Conservation (phyloP, 2,888 invertebrate species). For the Anodontia alba region DNA sequence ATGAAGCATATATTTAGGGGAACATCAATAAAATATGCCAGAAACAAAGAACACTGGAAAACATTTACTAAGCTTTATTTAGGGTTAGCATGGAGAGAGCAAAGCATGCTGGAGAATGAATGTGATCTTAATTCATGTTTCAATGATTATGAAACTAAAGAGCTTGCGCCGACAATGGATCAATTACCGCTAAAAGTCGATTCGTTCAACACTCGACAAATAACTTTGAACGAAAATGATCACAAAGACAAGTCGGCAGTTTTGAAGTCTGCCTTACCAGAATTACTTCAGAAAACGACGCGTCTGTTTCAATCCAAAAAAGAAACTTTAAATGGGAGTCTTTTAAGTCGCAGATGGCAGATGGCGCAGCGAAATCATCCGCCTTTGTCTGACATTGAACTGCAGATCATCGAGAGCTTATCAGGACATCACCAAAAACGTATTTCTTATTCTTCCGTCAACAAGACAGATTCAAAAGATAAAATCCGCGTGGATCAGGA, state of each 20-base stretch:
- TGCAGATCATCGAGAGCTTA: constrained; percentile 6
- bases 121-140: not conserved
- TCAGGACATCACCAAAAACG: constrained; percentile 5
- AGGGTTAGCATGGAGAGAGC: not conserved
- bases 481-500: constrained; percentile 38
- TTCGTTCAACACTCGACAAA: not conserved
- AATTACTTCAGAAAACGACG: constrained; percentile 19
- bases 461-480: constrained; percentile 16
- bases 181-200: too few relatives aligned
- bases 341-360: not conserved
- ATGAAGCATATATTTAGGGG: not conserved
- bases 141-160: too few relatives aligned
- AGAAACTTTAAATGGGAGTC: not conserved
- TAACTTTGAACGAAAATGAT: not conserved
- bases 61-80: not conserved
- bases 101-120: not conserved
- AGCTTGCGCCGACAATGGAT: too few relatives aligned
- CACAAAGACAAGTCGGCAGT: constrained; percentile 8
- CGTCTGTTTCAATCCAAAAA: not conserved
- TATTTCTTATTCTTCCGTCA: constrained; percentile 13
- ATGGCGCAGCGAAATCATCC: constrained; percentile 10
- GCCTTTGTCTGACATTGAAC: constrained; percentile 13
- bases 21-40: not conserved
- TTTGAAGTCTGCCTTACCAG: constrained; percentile 4
- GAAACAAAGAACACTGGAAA: constrained; percentile 4